Conservation (phyloP, 2,797 vertebrate genomes). For the Fundulus diaphanus region DNA sequence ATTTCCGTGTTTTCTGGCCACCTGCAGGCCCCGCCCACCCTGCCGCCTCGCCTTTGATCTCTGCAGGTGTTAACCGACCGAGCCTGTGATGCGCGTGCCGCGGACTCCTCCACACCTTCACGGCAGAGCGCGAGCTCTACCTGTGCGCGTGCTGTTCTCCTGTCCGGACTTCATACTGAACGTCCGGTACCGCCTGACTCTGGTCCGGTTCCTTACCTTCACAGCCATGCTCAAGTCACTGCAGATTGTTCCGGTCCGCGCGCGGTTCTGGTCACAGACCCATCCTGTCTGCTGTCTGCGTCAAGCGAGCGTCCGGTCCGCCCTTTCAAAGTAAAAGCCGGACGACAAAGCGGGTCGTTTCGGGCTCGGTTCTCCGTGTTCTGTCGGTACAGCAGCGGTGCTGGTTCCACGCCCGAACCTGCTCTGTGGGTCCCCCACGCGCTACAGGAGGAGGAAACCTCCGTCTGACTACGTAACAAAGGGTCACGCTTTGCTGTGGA, state of each 20-base stretch:
- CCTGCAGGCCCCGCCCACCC: slow-evolving; percentile 1
- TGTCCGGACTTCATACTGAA: background rate
- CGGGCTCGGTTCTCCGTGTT: background rate
- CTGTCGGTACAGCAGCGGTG: background rate
- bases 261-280: slow-evolving; percentile 14
- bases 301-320: background rate
- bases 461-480: background rate
- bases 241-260: background rate
- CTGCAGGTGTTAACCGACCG: background rate
- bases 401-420: background rate
- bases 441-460: background rate
- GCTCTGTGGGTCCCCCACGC: background rate
- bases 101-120: background rate
- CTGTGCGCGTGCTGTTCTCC: background rate
- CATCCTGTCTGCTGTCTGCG: slow-evolving; percentile 12
- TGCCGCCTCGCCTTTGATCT: background rate
- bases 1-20: background rate
- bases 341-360: too few relatives aligned
- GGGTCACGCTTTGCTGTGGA: background rate
- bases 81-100: background rate
- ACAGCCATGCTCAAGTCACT: slow-evolving; percentile 27
- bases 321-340: slow-evolving; percentile 16
- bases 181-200: background rate
- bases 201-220: slow-evolving; percentile 15
- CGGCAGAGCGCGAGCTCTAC: background rate